phyloP scores from a whole-genome alignment of 2,888 invertebrate species.

The Aphelenchoides bicaudatus region DNA sequence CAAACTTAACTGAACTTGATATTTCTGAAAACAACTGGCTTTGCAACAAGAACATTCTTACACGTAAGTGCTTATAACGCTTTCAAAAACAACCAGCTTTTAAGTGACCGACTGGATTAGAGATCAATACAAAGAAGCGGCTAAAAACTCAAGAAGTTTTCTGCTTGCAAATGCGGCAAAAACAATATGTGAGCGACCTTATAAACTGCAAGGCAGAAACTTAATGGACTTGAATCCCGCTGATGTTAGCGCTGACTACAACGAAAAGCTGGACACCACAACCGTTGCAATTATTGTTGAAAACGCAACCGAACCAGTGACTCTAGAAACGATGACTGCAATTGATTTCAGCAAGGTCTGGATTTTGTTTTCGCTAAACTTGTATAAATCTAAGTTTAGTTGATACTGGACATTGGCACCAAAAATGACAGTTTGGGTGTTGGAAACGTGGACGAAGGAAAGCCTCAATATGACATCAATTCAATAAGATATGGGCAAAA shows the following conservation, averaged over 20 bases:
- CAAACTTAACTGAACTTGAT: slow-evolving; percentile 56
- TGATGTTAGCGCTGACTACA: slow-evolving; percentile 37
- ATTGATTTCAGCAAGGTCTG: slow-evolving; percentile 20
- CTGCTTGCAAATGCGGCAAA: slow-evolving; percentile 42
- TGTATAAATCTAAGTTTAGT: neutral
- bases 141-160: slow-evolving; percentile 40
- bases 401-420: neutral
- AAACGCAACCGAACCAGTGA: slow-evolving; percentile 28
- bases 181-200: slow-evolving; percentile 60
- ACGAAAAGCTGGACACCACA: slow-evolving; percentile 46
- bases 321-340: slow-evolving; percentile 1
- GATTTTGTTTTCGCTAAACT: neutral
- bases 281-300: slow-evolving; percentile 25
- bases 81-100: neutral
- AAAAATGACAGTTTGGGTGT: slow-evolving; percentile 25
- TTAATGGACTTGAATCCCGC: slow-evolving; percentile 30
- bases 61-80: neutral
- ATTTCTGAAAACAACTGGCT: slow-evolving; percentile 62
- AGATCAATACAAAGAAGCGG: slow-evolving; percentile 39
- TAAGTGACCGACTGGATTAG: slow-evolving; percentile 46
- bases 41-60: no score
- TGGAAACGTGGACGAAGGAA: slow-evolving; percentile 28
- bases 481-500: slow-evolving; percentile 33
- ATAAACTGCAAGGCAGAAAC: slow-evolving; percentile 26
- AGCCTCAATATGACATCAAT: slow-evolving; percentile 40